Conservation (phyloP, 2,888 invertebrate genomes). For the Hemistola chrysoprasaria region DNA sequence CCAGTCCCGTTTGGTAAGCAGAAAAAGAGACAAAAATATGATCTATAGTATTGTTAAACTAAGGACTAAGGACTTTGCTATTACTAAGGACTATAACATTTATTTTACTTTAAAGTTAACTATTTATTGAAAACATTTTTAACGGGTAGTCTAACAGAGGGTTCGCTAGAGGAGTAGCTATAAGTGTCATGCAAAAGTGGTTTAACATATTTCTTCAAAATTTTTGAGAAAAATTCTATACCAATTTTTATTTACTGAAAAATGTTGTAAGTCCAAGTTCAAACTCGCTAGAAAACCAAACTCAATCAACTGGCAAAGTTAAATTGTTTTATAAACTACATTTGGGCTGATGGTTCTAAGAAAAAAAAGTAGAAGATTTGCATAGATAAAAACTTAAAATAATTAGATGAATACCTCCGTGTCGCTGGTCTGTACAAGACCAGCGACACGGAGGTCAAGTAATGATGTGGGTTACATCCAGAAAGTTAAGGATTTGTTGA, state of each 20-base stretch:
- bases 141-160: slow-evolving; percentile 20
- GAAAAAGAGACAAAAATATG: slow-evolving; percentile 76
- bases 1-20: slow-evolving; percentile 77
- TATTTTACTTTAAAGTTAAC: too few relatives aligned
- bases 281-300: slow-evolving; percentile 25
- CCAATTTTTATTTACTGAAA: slow-evolving; percentile 4
- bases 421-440: too few relatives aligned
- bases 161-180: slow-evolving; percentile 24
- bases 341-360: slow-evolving; percentile 15
- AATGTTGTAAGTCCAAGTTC: slow-evolving; percentile 13
- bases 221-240: slow-evolving; percentile 5
- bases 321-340: slow-evolving; percentile 4
- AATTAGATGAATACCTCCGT: too few relatives aligned
- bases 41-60: slow-evolving; percentile 63
- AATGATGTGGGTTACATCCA: too few relatives aligned
- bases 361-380: not conserved
- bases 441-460: too few relatives aligned
- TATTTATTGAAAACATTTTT: slow-evolving; percentile 16
- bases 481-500: too few relatives aligned
- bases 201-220: not conserved
- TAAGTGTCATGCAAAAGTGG: slow-evolving; percentile 27
- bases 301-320: slow-evolving; percentile 18
- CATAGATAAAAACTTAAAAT: too few relatives aligned
- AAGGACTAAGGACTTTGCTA: slow-evolving; percentile 33
- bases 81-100: too few relatives aligned